Evolutionary conservation across 2,797 vertebrate species (phyloP).

Genomic region (Lateolabrax maculatus): DNA sequence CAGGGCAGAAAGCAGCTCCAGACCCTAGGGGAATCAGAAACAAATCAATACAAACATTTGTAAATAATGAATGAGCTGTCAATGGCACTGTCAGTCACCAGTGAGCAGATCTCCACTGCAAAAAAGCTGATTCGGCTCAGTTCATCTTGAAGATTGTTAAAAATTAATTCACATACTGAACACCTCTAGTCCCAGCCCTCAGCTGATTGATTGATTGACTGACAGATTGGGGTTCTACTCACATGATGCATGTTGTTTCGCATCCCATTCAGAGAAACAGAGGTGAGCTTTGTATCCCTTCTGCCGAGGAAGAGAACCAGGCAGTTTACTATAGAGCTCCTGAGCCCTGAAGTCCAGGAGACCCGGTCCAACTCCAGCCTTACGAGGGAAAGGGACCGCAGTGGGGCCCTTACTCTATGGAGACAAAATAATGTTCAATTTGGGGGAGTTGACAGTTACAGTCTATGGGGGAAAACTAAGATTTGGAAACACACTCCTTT

Average conservation of each 20-base stretch:
- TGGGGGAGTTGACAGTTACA: neutral
- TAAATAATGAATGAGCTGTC: neutral
- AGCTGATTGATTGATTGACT: neutral
- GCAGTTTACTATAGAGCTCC: slow-evolving; percentile 67
- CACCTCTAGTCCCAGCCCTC: neutral
- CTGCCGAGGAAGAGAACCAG: slow-evolving; percentile 77
- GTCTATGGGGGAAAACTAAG: neutral
- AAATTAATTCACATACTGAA: neutral
- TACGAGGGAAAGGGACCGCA: slow-evolving; percentile 75
- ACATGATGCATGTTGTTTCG: slow-evolving; percentile 63
- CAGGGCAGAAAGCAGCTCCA: slow-evolving; percentile 79
- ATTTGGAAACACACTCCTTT: neutral
- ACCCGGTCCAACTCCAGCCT: slow-evolving; percentile 76
- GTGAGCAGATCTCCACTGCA: neutral
- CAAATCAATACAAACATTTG: neutral
- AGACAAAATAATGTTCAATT: slow-evolving; percentile 38
- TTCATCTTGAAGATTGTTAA: neutral
- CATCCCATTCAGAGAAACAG: slow-evolving; percentile 79
- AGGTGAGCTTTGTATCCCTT: slow-evolving; percentile 73
- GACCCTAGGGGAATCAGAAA: slow-evolving; percentile 68
- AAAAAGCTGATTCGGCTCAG: neutral
- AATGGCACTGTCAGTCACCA: neutral
- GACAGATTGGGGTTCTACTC: neutral
- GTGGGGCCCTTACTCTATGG: slow-evolving; percentile 71
- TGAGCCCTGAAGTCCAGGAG: slow-evolving; percentile 72